Conservation (phyloP, 2,888 invertebrate genomes). For the Shargacucullia verbasci region DNA sequence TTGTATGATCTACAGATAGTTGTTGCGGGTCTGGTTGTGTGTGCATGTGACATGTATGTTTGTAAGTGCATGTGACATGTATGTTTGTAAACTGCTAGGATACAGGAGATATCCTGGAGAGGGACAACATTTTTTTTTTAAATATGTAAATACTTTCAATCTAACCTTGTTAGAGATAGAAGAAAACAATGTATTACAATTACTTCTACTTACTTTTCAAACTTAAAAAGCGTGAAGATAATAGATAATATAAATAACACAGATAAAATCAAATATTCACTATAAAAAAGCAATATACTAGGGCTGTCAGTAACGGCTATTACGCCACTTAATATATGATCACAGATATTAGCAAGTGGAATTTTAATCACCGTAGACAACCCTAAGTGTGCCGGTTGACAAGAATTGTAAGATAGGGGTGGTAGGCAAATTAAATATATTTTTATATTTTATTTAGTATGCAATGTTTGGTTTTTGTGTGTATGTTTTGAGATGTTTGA, state of each 20-base stretch:
- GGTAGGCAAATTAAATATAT: slow-evolving; percentile 29
- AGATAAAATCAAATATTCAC: slow-evolving; percentile 61
- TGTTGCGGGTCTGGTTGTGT: too few species aligned
- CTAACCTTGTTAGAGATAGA: too few species aligned
- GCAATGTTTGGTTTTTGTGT: neutral
- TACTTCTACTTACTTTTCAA: slow-evolving; percentile 1
- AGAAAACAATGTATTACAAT: slow-evolving; percentile 1
- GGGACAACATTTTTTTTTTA: too few species aligned
- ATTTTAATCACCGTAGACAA: slow-evolving; percentile 80
- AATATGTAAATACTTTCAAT: too few species aligned
- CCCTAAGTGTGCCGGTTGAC: slow-evolving; percentile 66
- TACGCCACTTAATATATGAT: slow-evolving; percentile 81
- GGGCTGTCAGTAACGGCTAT: slow-evolving; percentile 73
- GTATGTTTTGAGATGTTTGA: neutral
- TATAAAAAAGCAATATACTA: slow-evolving; percentile 62
- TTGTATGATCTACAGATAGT: too few species aligned
- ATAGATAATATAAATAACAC: slow-evolving; percentile 36
- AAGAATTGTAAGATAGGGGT: slow-evolving; percentile 67
- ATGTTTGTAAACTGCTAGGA: too few species aligned
- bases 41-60: too few species aligned
- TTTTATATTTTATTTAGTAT: neutral
- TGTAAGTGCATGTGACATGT: too few species aligned
- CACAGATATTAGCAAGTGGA: slow-evolving; percentile 76
- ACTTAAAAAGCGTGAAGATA: slow-evolving; percentile 39
- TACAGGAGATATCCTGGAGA: too few species aligned